Conservation (phyloP, 1,140 invertebrate genomes). For the Panagrolaimus sp. region DNA sequence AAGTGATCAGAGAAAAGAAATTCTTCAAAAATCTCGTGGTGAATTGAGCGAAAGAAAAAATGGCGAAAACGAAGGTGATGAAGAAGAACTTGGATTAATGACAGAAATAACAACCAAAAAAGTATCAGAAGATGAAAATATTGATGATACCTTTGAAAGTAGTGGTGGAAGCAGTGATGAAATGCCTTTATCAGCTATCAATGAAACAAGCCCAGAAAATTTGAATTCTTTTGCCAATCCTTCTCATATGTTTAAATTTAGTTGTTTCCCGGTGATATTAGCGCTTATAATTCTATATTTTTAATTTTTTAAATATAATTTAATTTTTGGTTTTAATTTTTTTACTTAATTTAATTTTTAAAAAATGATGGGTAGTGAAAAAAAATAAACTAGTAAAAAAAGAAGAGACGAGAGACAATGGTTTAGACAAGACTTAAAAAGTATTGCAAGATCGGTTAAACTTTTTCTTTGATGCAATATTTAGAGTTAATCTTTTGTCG, state of each 20-base stretch:
- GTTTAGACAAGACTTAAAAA: no score
- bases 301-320: not conserved
- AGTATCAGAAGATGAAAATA: not conserved
- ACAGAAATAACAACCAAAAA: conserved; percentile 3
- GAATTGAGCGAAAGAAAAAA: conserved; percentile 5
- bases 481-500: no score
- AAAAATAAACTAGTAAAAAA: not conserved
- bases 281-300: not conserved
- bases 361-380: not conserved
- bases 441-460: no score
- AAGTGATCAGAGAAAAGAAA: not conserved
- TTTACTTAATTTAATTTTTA: not conserved
- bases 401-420: not conserved
- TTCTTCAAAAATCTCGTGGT: not conserved
- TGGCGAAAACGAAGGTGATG: not conserved
- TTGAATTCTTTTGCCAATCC: not conserved
- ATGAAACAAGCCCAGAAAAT: conserved; percentile 11
- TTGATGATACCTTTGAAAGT: not conserved
- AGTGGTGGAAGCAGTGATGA: not conserved
- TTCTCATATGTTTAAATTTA: not conserved
- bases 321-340: not conserved
- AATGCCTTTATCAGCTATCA: not conserved
- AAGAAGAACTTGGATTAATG: conserved; percentile 5
- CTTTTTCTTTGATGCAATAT: no score
- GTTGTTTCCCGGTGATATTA: conserved; percentile 1